Evolutionary conservation across 1,140 invertebrate species (phyloP), one percentile per base, ranked within the genome.

Genomic region (Helicorthomorpha holstii): DNA sequence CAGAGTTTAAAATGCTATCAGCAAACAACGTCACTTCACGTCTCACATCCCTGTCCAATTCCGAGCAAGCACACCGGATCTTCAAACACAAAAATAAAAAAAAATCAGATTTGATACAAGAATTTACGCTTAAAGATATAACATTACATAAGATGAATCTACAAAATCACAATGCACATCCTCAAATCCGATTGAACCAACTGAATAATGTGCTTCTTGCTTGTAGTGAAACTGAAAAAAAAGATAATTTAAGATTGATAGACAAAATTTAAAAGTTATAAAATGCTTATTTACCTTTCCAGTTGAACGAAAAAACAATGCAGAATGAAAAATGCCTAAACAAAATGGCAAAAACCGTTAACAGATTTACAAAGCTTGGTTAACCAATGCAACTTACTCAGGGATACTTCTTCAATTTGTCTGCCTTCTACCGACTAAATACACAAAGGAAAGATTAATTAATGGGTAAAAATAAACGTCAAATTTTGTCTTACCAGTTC

Each of bases 151-250:
- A 26, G 91, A 95, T 60, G 95, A 85, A 69, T 96, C 91, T 56
- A 98, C 86, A 65, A 93, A 95, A 70, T 96, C 87, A 72, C 93
- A 97, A 64, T 94, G 86, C 10, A 95, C 85, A 71, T 97, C 93
- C 57, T 87, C 83, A 61, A 91, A 91, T 46, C 91, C 91, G 24
- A 97, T 78, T 1, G 89, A 93, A 26, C 92, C 90, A 50, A 96
- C 86, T 10, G 88, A 89, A 66, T 95, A 98, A 66, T 82, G 87
- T 57, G 83, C 84, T 69, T 95, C 90, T 63, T 83, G 81, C 68
- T 85, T 87, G 68, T 94, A 95, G 48, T 83, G 80, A 69, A 95
- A 95, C 75, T 73, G 55, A 43, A 56, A 48, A 49, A n/a, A 42
- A 22, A 51, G 16, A 14, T 52, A 24, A 50, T 48, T 45, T 19